Conservation (phyloP, 2,797 vertebrate genomes). For the Epinephelus malabaricus region DNA sequence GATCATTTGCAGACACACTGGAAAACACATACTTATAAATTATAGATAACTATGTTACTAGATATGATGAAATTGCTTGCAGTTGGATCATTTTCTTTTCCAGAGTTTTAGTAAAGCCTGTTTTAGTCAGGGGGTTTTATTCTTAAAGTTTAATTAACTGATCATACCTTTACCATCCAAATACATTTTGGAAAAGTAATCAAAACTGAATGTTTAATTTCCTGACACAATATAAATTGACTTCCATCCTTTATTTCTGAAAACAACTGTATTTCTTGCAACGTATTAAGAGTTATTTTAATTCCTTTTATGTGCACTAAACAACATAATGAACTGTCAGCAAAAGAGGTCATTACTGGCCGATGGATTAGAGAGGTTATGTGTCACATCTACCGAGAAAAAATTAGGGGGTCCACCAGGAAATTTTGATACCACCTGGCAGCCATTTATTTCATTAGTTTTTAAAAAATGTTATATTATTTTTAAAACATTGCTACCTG, state of each 20-base stretch:
- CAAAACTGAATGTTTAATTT: background rate
- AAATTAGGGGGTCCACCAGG: too few relatives aligned
- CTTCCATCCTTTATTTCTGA: background rate
- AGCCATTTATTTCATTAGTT: too few relatives aligned
- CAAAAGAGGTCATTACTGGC: background rate
- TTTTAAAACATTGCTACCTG: too few relatives aligned
- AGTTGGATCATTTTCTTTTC: background rate
- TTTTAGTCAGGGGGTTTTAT: background rate
- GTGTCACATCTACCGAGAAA: too few relatives aligned
- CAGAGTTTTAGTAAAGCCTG: background rate
- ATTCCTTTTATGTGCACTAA: background rate
- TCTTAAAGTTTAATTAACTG: background rate
- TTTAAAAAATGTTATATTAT: too few relatives aligned
- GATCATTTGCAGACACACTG: background rate
- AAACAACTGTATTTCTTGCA: background rate
- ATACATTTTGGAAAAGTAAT: background rate
- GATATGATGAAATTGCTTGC: background rate
- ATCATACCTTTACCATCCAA: background rate
- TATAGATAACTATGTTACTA: background rate
- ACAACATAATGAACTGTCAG: background rate
- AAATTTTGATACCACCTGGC: too few relatives aligned
- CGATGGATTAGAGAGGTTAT: too few relatives aligned
- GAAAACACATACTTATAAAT: background rate
- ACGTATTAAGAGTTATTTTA: background rate
- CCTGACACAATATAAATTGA: background rate